phyloP scores from a whole-genome alignment of 2,888 invertebrate species.

The Eupithecia subfuscata region DNA sequence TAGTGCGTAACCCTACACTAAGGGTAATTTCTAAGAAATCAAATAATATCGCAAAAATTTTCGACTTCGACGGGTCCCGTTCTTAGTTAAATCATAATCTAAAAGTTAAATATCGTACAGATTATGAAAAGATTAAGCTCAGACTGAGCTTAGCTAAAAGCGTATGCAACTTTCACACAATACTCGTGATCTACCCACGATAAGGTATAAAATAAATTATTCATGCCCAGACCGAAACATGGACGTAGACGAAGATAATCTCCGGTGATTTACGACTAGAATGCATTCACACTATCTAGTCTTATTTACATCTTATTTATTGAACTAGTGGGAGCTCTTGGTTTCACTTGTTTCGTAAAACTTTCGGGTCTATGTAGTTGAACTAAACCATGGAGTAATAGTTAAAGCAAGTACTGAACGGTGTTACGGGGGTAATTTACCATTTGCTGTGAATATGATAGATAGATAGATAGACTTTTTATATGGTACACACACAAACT shows the following conservation, averaged over 20 bases:
- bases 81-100: not conserved
- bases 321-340: conserved; percentile 4
- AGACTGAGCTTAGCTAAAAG: conserved; percentile 1
- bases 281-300: conserved; percentile 63
- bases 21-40: no score
- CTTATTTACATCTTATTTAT: conserved; percentile 57
- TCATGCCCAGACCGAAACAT: conserved; percentile 71
- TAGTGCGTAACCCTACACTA: no score
- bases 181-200: conserved; percentile 56
- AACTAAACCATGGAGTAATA: not conserved
- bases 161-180: conserved; percentile 36
- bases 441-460: no score
- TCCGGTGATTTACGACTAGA: conserved; percentile 78
- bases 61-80: no score
- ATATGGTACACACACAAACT: no score
- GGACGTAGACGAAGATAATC: conserved; percentile 75
- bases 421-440: no score
- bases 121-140: conserved; percentile 10
- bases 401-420: no score
- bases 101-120: not conserved
- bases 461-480: no score
- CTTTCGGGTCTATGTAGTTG: not conserved
- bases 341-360: not conserved
- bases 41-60: no score
- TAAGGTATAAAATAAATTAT: conserved; percentile 71